Base-by-base conservation (phyloP, 1,140 invertebrate species). In the Goniozus legneri region DNA sequence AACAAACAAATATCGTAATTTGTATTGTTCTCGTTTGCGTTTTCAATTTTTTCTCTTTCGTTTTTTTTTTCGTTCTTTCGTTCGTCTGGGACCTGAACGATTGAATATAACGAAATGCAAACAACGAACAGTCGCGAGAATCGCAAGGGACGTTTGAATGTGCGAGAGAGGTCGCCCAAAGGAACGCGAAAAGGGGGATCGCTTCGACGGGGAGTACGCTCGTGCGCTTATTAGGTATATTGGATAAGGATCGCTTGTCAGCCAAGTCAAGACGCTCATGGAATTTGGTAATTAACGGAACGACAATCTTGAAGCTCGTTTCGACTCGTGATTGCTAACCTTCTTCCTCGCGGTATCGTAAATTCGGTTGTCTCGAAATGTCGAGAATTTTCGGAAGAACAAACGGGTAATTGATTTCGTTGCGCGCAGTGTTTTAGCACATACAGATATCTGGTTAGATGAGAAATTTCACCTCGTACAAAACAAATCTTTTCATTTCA, bases 81-180 rank as follows among this genome's bases (percentile, higher is more conserved):
- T n/a, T n/a, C n/a, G n/a, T n/a, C n/a, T n/a, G n/a, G n/a, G n/a
- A n/a, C n/a, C n/a, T n/a, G n/a, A 49, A 59, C 68, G 67, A 74
- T 73, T 71, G 71, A 71, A 73, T 68, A 71, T 74, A 75, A 75
- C 70, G 71, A 74, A 74, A 75, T 71, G 71, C 66, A 75, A 74
- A 75, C 60, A n/a, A 74, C 58, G 47, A 49, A 54, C 64, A 4
- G 64, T 64, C 58, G 62, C 10, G n/a, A 42, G 52, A 60, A 60
- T 64, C 64, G 59, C 56, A 51, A 62, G 65, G 64, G 58, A 64
- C 54, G 52, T 31, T 52, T 36, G 56, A 58, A 58, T n/a, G n/a
- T n/a, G n/a, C n/a, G n/a, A n/a, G n/a, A 45, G 35, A 39, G 36
- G 18, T 38, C n/a, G n/a, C 52, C 19, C n/a, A 49, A 33, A n/a